A percentile compares a stretch with the other conserved stretches of the same genome.
phyloP scores from a whole-genome alignment of 2,113 vertebrate species.

The Erythrocercus mccallii region DNA sequence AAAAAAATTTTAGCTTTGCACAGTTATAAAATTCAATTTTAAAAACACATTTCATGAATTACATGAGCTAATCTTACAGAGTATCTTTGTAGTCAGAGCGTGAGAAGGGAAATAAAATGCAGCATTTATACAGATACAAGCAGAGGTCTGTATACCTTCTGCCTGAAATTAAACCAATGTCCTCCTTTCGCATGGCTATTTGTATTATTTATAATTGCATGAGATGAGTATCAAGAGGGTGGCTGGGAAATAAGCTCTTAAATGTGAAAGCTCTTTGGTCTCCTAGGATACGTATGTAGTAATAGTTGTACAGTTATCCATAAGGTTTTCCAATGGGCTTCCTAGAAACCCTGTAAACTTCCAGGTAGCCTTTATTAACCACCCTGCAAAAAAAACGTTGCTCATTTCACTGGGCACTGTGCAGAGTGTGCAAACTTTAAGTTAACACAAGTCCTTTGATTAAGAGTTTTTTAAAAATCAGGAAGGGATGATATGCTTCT shows the following conservation, averaged over 20 bases:
- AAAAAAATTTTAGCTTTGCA: neutral
- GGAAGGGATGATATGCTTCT: neutral
- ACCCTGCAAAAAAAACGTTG: neutral
- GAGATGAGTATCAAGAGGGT: slow-evolving; percentile 12
- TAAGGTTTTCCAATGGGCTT: neutral
- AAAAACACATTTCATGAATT: neutral
- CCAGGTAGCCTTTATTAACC: neutral
- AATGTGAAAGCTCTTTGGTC: slow-evolving; percentile 52
- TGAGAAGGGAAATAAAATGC: neutral
- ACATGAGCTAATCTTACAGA: neutral
- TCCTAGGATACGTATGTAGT: slow-evolving; percentile 65
- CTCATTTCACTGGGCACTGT: neutral
- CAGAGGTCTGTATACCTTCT: neutral
- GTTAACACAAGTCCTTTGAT: neutral
- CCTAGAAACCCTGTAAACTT: slow-evolving; percentile 1
- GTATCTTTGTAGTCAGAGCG: neutral
- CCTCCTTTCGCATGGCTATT: slow-evolving; percentile 9
- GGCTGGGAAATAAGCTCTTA: slow-evolving; percentile 47
- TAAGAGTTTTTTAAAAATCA: neutral
- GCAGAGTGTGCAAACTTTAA: neutral
- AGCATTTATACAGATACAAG: neutral
- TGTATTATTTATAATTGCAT: slow-evolving; percentile 52
- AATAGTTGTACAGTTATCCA: slow-evolving; percentile 24
- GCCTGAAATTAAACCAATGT: neutral
- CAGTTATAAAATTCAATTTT: neutral